Evolutionary conservation across 2,113 vertebrate species (phyloP), one percentile per base, ranked within the genome.

Genomic region (Xenopus laevis): DNA sequence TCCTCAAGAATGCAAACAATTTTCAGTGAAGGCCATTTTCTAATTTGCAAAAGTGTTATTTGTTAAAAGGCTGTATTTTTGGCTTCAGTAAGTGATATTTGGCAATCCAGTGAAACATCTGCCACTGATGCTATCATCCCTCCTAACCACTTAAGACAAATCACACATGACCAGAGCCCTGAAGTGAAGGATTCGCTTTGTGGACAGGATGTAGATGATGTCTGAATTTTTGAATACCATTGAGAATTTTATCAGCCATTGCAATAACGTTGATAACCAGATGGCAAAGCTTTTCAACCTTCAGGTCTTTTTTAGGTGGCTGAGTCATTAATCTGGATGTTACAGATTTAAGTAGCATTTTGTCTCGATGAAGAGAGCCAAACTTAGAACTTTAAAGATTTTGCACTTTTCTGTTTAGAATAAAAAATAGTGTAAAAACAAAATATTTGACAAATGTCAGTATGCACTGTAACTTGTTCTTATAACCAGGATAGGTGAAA

Each of bases 111-210:
- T 33, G 53, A 70, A 70, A 62, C 66, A 77, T 70, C 74, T 77
- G 74, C 66, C 68, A 70, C 67, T 69, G 67, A 70, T 70, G 47
- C 59, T 70, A 52, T 55, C 30, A 64, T 70, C 20, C 59, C 59
- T 69, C 59, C 60, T 77, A 70, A 77, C 66, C 74, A 77, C 74
- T 77, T 69, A 70, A 77, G 74, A 70, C 74, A 70, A 77, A 77
- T 64, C 66, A 58, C 59, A 70, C 66, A 69, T 77, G 67, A 77
- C 74, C 74, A 68, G 59, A 57, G 50, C 66, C 74, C 67, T 70
- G 50, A 77, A 70, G 66, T 70, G 74, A 67, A 77, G 69, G 45
- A 70, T 61, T 57, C 40, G 33, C 47, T 61, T 20, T 57, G 59
- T 64, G 60, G 67, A 70, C 59, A 77, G 53, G 60, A 64, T 62